phyloP scores from a whole-genome alignment of 1,140 invertebrate genomes.

The Calosoma granatense region DNA sequence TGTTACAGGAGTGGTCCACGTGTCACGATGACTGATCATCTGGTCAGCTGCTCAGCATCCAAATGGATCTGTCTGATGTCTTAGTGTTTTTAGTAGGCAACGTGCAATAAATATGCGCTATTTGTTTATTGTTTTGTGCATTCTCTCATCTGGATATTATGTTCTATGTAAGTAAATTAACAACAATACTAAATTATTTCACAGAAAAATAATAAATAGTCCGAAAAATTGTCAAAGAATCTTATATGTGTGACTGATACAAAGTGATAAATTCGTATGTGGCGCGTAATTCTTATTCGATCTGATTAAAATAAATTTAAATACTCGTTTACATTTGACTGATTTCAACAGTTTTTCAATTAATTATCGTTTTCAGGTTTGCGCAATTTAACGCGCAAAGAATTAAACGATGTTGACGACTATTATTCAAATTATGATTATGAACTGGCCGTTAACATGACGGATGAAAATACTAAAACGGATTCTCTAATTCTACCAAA shows the following conservation, averaged over 20 bases:
- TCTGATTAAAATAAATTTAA: too few relatives aligned
- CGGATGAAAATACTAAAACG: conserved; percentile 14
- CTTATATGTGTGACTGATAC: too few relatives aligned
- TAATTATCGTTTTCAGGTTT: conserved; percentile 18
- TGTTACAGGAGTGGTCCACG: neutral
- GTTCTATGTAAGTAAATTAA: neutral
- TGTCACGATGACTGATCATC: neutral
- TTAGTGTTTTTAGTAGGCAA: neutral
- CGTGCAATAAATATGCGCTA: neutral
- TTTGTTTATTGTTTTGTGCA: neutral
- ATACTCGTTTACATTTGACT: too few relatives aligned
- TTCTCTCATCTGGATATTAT: neutral
- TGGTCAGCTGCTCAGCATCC: conserved; percentile 18
- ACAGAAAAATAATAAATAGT: too few relatives aligned
- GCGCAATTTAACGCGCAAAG: conserved; percentile 19
- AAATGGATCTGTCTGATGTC: conserved; percentile 16
- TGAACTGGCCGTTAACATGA: conserved; percentile 21
- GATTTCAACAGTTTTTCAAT: too few relatives aligned
- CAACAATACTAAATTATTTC: neutral
- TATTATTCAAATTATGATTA: conserved; percentile 32
- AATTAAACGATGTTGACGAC: conserved; percentile 27
- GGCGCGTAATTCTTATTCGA: too few relatives aligned
- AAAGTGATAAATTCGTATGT: too few relatives aligned
- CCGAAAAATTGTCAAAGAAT: too few relatives aligned
- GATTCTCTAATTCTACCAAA: conserved; percentile 31